Evolutionary conservation across 1,140 invertebrate genomes (phyloP), one percentile per base, ranked within the genome.

Genomic region (Drosophila sp.): DNA sequence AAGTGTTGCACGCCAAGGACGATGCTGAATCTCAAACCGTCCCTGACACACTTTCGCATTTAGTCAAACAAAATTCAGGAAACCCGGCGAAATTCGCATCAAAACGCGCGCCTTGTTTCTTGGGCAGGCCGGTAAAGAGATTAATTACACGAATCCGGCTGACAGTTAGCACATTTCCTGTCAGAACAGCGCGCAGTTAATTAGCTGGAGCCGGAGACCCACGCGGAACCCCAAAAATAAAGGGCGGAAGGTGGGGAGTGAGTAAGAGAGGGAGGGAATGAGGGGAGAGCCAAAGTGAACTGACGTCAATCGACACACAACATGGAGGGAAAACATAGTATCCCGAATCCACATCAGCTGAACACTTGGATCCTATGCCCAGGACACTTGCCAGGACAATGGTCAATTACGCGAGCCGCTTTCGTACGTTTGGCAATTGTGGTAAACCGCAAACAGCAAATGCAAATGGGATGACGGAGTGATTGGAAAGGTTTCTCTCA

Each of bases 121-220:
- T 73, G 54, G 51, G 63, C 48, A 38, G 40, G 58, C 70, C 81
- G 81, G 81, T 87, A 86, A 86, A 81, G 75, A 86, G 81, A 87
- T 86, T 86, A 86, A 86, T 86, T 87, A 86, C 80, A 41, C 66
- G 61, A 87, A 87, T 86, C 82, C 81, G 82, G 70, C 78, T 81
- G 82, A 76, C 74, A 86, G 78, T 81, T 72, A 80, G 66, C 81
- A 87, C 81, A 87, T 81, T 86, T 86, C 81, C 81, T 72, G 65
- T 69, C 50, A 57, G 48, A 25, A 58, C 25, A 72, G 57, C 62
- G 58, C 58, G 36, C 67, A 76, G 81, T 81, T 84, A 86, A 86
- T 86, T 86, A 86, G 74, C 78, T 62, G 43, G 41, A 59, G 34
- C 45, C 32, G 36, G 13, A 56, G 50, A 41, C 8, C 32, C 11